Evolutionary conservation across 2,797 vertebrate species (phyloP), one percentile per base, ranked within the genome.

Genomic region (Melopsittacus undulatus): DNA sequence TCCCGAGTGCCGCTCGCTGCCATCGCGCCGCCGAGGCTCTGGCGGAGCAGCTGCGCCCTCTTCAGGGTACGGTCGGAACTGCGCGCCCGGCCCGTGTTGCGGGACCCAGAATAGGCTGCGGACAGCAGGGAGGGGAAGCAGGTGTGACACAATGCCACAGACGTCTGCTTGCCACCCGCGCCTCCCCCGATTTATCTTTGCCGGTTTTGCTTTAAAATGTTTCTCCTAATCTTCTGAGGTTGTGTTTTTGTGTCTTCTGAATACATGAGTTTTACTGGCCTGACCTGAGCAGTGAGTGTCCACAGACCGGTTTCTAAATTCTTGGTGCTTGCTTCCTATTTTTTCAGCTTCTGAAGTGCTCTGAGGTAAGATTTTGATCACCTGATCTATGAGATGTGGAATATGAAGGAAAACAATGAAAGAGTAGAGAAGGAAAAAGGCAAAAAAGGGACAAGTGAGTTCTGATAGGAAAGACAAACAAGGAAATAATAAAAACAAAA

Each of bases 271-370:
- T 43, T 74, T 20, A 1, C 13, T 52, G 49, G 5, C 26, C 20
- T 15, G 9, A 29, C 22, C 11, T 0, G 14, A 51, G 45, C 8
- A 30, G 7, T 0, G 21, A 54, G 14, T 2, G 46, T 3, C 29
- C 22, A 0, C 0, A 9, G 54, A 1, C 15, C 0, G 17, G 11
- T 22, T 46, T 62, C 3, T 2, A 1, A 5, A 13, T 23, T 67
- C n/a, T n/a, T 7, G 22, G 4, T 3, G 11, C 40, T 48, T 20
- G 38, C 42, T 75, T 11, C 20, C 36, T 23, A 5, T 2, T 3
- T 22, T 23, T 30, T 20, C 13, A 7, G 73, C 34, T 10, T 4
- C 23, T n/a, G 63, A 45, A 7, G 1, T 4, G 52, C 22, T 40
- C 27, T 2, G 8, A 3, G 10, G 19, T 52, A 48, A 59, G 56